Percentiles rank a stretch among this genome's conserved stretches.
phyloP scores from a whole-genome alignment of 2,797 vertebrate genomes.

The Bradypodion ventrale region DNA sequence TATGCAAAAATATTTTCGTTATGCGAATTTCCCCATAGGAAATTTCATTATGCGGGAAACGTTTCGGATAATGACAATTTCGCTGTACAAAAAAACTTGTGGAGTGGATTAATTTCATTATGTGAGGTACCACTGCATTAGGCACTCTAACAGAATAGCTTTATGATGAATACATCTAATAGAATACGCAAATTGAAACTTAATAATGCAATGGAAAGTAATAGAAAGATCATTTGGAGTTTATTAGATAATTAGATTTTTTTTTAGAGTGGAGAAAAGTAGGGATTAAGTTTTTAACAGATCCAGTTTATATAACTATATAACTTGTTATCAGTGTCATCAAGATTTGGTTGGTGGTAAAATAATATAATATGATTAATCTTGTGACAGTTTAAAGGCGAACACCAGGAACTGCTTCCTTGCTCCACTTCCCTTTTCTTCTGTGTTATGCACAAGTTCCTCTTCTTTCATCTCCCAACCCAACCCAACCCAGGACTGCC shows the following conservation, averaged over 20 bases:
- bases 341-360: constrained; percentile 8
- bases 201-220: no score
- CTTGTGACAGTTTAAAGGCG: background rate
- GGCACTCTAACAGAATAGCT: background rate
- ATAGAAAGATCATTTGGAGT: background rate
- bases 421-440: background rate
- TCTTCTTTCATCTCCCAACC: no score
- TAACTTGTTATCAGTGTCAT: background rate
- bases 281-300: background rate
- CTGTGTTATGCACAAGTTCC: background rate
- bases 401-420: background rate
- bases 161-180: no score
- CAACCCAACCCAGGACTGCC: no score
- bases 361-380: background rate
- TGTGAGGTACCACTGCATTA: no score
- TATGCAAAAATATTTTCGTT: no score
- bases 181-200: background rate
- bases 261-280: background rate
- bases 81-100: no score
- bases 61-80: no score
- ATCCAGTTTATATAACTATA: background rate
- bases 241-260: background rate
- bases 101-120: no score
- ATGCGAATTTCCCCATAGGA: no score
- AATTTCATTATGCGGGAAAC: no score